phyloP scores from a whole-genome alignment of 92 coral and sea anemone genomes.

The Metridium senile region DNA sequence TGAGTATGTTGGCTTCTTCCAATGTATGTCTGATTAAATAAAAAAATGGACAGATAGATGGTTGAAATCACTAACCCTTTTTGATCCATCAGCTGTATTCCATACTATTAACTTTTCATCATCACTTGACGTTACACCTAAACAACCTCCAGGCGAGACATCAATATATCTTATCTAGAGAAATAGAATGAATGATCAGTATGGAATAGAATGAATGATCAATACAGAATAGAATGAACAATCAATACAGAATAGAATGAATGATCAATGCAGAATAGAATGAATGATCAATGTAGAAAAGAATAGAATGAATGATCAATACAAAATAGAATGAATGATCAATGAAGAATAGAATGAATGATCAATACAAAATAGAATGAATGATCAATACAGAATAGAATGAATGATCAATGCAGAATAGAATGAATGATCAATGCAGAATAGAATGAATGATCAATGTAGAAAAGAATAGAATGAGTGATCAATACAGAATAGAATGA shows the following conservation, averaged over 20 bases:
- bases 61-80: constrained; percentile 62
- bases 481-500: not conserved
- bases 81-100: constrained; percentile 78
- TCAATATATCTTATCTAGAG: constrained; percentile 75
- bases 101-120: constrained; percentile 82
- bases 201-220: not conserved
- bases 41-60: too few relatives aligned
- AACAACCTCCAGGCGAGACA: constrained; percentile 86
- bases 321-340: not conserved
- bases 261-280: not conserved
- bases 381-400: not conserved
- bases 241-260: not conserved
- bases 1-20: too few relatives aligned
- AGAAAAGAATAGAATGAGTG: not conserved
- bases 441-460: not conserved
- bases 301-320: not conserved
- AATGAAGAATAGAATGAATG: not conserved
- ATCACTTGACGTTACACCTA: constrained; percentile 85
- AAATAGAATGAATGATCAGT: not conserved
- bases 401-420: not conserved
- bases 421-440: not conserved
- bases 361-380: not conserved
- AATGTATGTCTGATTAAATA: too few relatives aligned
- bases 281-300: not conserved
- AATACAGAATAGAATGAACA: not conserved